These are phyloP conservation scores for Vulpes ferrilata DNA, from an alignment of 2,113 vertebrate species.

Conservation along the genomic window DNA sequence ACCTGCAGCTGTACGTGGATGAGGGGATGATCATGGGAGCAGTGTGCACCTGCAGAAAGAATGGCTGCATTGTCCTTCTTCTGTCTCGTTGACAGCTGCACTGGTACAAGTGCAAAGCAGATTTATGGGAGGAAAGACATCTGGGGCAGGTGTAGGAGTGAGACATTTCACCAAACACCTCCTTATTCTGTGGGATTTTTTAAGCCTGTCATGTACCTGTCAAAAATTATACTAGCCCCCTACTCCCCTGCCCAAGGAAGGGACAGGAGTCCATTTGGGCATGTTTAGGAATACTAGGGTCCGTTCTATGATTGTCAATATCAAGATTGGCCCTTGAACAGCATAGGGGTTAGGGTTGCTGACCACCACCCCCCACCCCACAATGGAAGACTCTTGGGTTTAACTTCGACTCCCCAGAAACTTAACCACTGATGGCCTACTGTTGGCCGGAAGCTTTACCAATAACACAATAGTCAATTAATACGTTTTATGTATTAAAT, in stretches of 20 bases:
- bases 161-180: background rate
- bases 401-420: background rate
- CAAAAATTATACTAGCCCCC: background rate
- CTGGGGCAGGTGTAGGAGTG: fast-evolving
- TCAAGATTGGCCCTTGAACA: background rate
- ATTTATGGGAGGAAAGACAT: background rate
- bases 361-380: background rate
- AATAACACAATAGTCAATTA: background rate
- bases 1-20: fast-evolving
- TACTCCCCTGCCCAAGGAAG: background rate
- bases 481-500: background rate
- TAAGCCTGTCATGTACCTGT: background rate
- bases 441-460: background rate
- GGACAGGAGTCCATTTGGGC: background rate
- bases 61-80: fast-evolving
- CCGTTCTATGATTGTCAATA: background rate
- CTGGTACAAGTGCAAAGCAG: background rate
- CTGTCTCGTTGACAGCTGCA: fast-evolving
- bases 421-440: background rate
- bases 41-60: fast-evolving
- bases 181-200: background rate
- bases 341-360: background rate
- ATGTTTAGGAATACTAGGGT: background rate
- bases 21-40: background rate
- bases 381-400: background rate